Percentiles rank a stretch among this genome's conserved stretches.
phyloP scores from a whole-genome alignment of 2,113 vertebrate genomes.

The Perca flavescens region DNA sequence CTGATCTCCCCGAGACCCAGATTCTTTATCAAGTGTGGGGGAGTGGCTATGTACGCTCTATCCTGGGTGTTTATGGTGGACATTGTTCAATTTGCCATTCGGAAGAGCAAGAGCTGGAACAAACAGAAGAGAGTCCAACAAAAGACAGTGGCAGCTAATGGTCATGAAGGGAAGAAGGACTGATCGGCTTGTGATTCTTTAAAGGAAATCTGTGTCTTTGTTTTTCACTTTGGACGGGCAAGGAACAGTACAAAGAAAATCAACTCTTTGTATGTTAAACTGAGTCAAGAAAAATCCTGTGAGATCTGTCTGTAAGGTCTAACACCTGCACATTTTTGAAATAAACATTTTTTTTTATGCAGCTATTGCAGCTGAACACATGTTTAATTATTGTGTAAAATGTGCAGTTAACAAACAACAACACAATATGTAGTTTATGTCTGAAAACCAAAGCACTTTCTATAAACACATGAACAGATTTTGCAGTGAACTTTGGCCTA shows the following conservation, averaged over 20 bases:
- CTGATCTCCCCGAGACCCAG: constrained; percentile 90
- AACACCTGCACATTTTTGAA: constrained; percentile 32
- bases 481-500: constrained; percentile 51
- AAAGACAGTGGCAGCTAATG: constrained; percentile 64
- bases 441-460: constrained; percentile 67
- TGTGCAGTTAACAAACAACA: constrained; percentile 42
- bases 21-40: constrained; percentile 93
- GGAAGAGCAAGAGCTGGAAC: constrained; percentile 89
- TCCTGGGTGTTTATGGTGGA: constrained; percentile 96
- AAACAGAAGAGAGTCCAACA: constrained; percentile 77
- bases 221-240: constrained; percentile 6
- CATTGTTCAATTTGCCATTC: constrained; percentile 90
- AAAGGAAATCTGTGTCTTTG: constrained; percentile 12
- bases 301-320: constrained; percentile 17
- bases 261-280: constrained; percentile 18
- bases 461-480: constrained; percentile 48
- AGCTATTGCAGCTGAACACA: constrained; percentile 14
- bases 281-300: background rate
- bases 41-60: constrained; percentile 92
- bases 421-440: constrained; percentile 8
- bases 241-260: constrained; percentile 16
- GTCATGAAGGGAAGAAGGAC: constrained; percentile 83
- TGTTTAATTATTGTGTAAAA: constrained; percentile 15
- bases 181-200: constrained; percentile 39
- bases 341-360: constrained; percentile 22